Conservation (phyloP, 2,113 vertebrate species). For the Bufo bufo region DNA sequence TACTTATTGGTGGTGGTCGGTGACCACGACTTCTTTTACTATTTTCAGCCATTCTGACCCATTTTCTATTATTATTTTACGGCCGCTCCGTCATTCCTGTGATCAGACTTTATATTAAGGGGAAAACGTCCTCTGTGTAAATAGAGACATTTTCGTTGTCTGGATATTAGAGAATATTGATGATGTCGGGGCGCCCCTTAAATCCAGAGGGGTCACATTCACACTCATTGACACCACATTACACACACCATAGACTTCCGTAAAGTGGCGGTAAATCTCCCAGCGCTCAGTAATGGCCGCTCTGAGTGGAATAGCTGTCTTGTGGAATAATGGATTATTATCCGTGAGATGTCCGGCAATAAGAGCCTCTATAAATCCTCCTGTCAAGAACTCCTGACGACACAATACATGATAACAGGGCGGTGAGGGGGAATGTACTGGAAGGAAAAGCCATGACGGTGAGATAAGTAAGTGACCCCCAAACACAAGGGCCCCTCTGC, state of each 20-base stretch:
- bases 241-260: background rate
- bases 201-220: background rate
- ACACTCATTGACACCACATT: background rate
- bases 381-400: background rate
- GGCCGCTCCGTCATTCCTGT: too few species aligned
- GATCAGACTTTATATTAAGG: too few species aligned
- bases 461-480: too few species aligned
- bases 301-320: background rate
- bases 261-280: slow-evolving; percentile 1
- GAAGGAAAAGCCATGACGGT: too few species aligned
- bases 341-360: background rate
- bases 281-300: background rate
- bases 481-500: too few species aligned
- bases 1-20: too few species aligned
- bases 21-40: too few species aligned
- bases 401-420: background rate
- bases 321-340: background rate
- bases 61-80: too few species aligned
- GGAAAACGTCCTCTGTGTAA: too few species aligned
- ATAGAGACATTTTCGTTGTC: too few species aligned
- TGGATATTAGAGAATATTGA: background rate
- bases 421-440: too few species aligned
- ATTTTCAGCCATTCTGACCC: too few species aligned
- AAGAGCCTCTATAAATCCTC: background rate
- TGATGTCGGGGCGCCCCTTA: background rate